Evolutionary conservation across 2,797 vertebrate genomes (phyloP).

Genomic region (Rhinichthys osculus): DNA sequence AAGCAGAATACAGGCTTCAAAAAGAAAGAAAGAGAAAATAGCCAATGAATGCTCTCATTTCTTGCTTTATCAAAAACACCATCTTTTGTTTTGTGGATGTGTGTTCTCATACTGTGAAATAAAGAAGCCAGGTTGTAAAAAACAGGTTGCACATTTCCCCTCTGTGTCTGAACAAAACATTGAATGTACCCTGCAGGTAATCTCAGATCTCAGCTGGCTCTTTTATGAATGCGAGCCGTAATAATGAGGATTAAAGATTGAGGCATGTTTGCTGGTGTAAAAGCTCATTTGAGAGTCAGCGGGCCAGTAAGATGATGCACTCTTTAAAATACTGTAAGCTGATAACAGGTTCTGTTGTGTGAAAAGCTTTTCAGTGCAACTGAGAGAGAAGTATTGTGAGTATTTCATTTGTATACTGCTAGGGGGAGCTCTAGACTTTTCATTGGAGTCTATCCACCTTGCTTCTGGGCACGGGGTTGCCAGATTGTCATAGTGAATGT

Average conservation of each 20-base stretch:
- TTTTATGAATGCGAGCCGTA: conserved; percentile 8
- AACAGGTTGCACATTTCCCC: neutral
- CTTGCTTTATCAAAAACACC: neutral
- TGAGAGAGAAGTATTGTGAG: conserved; percentile 36
- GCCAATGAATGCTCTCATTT: neutral
- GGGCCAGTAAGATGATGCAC: conserved; percentile 37
- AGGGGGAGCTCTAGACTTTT: conserved; percentile 83
- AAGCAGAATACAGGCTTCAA: neutral
- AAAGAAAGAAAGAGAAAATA: neutral
- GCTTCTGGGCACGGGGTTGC: conserved; percentile 65
- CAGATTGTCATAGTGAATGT: neutral
- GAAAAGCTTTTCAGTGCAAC: neutral
- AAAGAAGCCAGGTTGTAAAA: neutral
- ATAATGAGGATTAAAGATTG: conserved; percentile 29
- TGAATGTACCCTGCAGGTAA: conserved; percentile 6
- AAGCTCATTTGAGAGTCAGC: conserved; percentile 40
- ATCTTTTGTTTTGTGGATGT: neutral
- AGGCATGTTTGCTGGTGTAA: conserved; percentile 13
- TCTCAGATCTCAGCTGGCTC: conserved; percentile 28
- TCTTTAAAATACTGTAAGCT: conserved; percentile 13
- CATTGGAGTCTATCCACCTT: conserved; percentile 70
- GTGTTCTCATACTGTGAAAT: conserved; percentile 10
- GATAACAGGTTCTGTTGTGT: neutral
- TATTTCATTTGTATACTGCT: conserved; percentile 71
- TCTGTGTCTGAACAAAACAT: neutral